phyloP scores from a whole-genome alignment of 2,113 vertebrate species.

The Pseudorasbora parva region DNA sequence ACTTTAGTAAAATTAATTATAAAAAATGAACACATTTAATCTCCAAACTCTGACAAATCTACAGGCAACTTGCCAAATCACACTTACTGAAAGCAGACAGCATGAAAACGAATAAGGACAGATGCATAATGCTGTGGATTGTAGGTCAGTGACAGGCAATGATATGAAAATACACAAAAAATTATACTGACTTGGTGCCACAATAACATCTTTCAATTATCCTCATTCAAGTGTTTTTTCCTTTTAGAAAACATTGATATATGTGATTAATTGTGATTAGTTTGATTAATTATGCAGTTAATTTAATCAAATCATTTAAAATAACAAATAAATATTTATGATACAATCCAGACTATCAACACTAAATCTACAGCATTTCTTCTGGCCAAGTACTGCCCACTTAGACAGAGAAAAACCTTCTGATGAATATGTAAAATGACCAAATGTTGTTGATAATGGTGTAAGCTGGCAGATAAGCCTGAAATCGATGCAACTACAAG shows the following conservation, averaged over 20 bases:
- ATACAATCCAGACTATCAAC: background rate
- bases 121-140: background rate
- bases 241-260: background rate
- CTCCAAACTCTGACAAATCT: background rate
- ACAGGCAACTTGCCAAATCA: background rate
- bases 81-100: background rate
- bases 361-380: background rate
- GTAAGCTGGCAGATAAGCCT: background rate
- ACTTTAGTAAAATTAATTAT: background rate
- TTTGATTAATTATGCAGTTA: background rate
- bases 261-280: background rate
- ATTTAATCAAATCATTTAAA: background rate
- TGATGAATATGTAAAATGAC: background rate
- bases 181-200: background rate
- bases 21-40: background rate
- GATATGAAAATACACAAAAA: background rate
- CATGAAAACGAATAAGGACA: background rate
- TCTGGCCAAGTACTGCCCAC: constrained; percentile 1
- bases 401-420: background rate
- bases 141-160: background rate
- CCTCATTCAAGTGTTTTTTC: background rate
- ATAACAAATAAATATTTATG: background rate
- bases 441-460: constrained; percentile 11
- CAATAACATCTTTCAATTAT: background rate
- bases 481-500: constrained; percentile 22